Evolutionary conservation across 2,113 vertebrate species (phyloP).

Genomic region (Rhombomys opimus): DNA sequence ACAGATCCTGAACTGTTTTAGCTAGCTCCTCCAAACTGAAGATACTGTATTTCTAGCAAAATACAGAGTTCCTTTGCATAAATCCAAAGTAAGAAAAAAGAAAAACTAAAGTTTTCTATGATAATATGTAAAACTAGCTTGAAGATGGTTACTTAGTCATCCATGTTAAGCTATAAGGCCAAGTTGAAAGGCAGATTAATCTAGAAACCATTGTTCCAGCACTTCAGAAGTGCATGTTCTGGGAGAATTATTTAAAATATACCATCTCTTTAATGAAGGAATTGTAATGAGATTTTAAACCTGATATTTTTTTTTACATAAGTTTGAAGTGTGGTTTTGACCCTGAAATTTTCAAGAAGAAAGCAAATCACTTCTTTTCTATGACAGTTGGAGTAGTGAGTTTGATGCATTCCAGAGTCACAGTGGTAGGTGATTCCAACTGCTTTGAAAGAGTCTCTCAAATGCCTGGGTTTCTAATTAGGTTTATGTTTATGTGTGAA

Average conservation of each 20-base stretch:
- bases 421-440: neutral
- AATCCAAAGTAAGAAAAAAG: neutral
- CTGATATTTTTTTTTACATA: neutral
- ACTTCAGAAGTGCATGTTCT: neutral
- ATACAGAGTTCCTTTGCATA: neutral
- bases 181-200: neutral
- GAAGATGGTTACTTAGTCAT: neutral
- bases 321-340: neutral
- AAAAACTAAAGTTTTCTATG: rapidly evolving
- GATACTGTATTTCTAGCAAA: neutral
- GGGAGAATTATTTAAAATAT: neutral
- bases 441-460: neutral
- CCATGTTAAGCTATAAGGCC: neutral
- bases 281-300: slow-evolving; percentile 13
- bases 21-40: too few species aligned
- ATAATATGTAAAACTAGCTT: rapidly evolving
- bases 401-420: neutral
- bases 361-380: neutral
- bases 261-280: neutral
- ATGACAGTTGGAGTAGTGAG: neutral
- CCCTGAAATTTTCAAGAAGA: neutral
- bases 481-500: neutral
- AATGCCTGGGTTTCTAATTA: neutral
- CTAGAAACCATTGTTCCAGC: neutral
- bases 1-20: neutral